These are phyloP conservation scores for Pachyseris speciosa DNA, from an alignment of 64 coral and sea anemone species.

Conservation along the genomic window DNA sequence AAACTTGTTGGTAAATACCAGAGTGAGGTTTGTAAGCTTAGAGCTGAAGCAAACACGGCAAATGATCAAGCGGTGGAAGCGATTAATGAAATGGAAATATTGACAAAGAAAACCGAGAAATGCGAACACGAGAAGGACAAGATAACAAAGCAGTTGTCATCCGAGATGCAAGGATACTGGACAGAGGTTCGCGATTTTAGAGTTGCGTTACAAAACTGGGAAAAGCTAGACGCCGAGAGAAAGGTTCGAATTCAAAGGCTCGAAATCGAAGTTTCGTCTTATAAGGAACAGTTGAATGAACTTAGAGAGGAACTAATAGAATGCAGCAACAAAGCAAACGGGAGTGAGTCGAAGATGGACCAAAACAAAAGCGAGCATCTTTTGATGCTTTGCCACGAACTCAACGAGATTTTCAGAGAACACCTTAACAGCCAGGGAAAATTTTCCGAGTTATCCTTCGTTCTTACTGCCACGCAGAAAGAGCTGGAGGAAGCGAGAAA, in stretches of 20 bases:
- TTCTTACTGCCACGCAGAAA: slow-evolving; percentile 47
- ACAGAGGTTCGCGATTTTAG: slow-evolving; percentile 67
- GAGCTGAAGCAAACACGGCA: slow-evolving; percentile 30
- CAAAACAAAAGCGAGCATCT: slow-evolving; percentile 13
- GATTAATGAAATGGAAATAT: slow-evolving; percentile 61
- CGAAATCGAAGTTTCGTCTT: slow-evolving; percentile 37
- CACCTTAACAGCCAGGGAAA: slow-evolving; percentile 62
- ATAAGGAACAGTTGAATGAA: slow-evolving; percentile 25
- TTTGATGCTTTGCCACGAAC: slow-evolving; percentile 26
- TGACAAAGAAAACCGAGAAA: slow-evolving; percentile 68
- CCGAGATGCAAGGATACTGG: slow-evolving; percentile 23
- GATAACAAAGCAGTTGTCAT: not conserved
- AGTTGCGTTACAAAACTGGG: slow-evolving; percentile 49
- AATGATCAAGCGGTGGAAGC: slow-evolving; percentile 67
- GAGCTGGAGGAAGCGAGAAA: slow-evolving; percentile 72
- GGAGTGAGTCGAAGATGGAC: not conserved
- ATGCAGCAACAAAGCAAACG: not conserved
- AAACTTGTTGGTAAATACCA: slow-evolving; percentile 51
- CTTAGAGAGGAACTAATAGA: not conserved
- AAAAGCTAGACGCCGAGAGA: slow-evolving; percentile 8
- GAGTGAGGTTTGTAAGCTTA: slow-evolving; percentile 47
- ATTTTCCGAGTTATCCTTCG: slow-evolving; percentile 26
- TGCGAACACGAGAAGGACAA: slow-evolving; percentile 43
- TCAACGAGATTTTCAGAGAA: slow-evolving; percentile 74
- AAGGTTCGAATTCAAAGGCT: slow-evolving; percentile 31